Conservation (phyloP, 2,888 invertebrate genomes). For the Molanna angustata region DNA sequence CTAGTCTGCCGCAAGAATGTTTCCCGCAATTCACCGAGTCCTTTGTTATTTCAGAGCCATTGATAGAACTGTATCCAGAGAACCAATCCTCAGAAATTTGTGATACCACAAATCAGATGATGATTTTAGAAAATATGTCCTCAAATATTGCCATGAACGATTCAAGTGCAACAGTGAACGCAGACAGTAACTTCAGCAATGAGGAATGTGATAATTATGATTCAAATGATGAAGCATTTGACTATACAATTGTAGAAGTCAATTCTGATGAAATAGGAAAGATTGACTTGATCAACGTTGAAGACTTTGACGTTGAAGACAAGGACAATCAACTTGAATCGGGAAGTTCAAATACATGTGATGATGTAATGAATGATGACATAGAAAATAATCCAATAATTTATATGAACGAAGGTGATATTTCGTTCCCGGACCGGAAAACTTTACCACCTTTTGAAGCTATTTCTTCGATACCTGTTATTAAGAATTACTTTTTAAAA, state of each 20-base stretch:
- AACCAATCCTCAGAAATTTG: too few species aligned
- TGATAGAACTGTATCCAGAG: too few species aligned
- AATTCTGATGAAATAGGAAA: conserved; percentile 17
- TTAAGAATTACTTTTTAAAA: conserved; percentile 12
- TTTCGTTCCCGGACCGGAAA: too few species aligned
- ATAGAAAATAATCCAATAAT: neutral
- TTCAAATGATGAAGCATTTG: conserved; percentile 7
- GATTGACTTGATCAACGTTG: conserved; percentile 7
- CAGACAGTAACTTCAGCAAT: neutral
- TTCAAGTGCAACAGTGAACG: neutral
- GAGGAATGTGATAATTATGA: conserved; percentile 4
- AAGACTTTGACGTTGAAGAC: conserved; percentile 4
- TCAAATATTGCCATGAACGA: neutral
- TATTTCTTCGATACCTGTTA: conserved; percentile 10
- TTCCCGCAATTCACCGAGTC: neutral
- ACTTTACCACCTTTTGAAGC: conserved; percentile 18
- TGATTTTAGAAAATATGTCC: neutral
- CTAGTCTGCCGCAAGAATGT: neutral
- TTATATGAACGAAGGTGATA: neutral
- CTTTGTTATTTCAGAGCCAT: too few species aligned
- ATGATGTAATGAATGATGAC: neutral
- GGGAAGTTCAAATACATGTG: neutral
- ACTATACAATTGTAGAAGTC: conserved; percentile 10
- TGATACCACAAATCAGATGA: neutral
- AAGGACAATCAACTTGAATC: conserved; percentile 6